Percentiles rank a stretch among this genome's conserved stretches.
Conservation (phyloP, 2,113 vertebrate genomes). For the Muntiacus muntjak region DNA sequence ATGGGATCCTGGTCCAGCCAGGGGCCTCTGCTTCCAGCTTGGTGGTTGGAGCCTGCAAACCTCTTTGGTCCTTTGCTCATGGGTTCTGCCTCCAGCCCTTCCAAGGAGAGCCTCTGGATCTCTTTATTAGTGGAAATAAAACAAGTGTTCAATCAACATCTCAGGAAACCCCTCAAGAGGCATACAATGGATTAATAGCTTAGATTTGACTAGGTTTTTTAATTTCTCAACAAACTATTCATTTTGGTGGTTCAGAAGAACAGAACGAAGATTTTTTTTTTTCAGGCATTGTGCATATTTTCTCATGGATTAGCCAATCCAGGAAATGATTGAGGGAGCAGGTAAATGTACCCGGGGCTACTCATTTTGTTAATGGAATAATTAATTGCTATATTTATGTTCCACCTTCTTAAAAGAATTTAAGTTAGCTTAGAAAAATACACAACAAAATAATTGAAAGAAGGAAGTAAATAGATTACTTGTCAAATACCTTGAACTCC, state of each 20-base stretch:
- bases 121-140: neutral
- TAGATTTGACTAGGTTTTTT: neutral
- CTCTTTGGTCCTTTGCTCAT: neutral
- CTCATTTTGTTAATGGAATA: constrained; percentile 29
- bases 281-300: neutral
- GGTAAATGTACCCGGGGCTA: neutral
- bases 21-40: neutral
- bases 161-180: neutral
- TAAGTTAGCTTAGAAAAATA: constrained; percentile 26
- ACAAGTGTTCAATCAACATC: neutral
- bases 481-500: neutral
- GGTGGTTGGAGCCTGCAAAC: neutral
- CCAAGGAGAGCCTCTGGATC: neutral
- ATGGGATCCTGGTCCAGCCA: neutral
- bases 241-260: neutral
- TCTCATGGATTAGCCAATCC: neutral
- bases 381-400: neutral
- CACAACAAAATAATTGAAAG: constrained; percentile 7
- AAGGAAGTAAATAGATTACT: neutral
- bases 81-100: neutral
- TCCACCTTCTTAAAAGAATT: constrained; percentile 31
- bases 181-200: neutral
- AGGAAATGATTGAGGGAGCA: neutral
- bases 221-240: neutral
- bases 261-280: neutral